Percentiles rank a stretch among this genome's conserved stretches.
Conservation (phyloP, 1,140 invertebrate species). For the Euwallacea similis region DNA sequence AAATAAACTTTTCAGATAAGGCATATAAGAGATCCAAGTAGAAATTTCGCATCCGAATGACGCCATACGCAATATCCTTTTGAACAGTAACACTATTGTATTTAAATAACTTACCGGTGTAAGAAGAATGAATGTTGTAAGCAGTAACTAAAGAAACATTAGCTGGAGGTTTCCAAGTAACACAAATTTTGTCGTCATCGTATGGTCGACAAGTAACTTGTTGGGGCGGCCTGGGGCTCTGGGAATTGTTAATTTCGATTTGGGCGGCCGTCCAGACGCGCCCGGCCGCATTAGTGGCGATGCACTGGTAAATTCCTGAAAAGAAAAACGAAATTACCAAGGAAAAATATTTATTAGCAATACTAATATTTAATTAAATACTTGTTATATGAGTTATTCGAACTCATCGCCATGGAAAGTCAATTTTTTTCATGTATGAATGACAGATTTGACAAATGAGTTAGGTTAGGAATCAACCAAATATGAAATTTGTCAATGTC, state of each 20-base stretch:
- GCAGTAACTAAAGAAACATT: conserved; percentile 58
- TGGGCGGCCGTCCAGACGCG: conserved; percentile 63
- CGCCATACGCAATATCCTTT: too few relatives aligned
- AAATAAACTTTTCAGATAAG: neutral
- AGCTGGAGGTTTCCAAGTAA: conserved; percentile 60
- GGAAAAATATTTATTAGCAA: neutral
- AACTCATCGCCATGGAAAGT: too few relatives aligned
- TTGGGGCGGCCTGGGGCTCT: conserved; percentile 61
- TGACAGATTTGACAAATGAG: conserved; percentile 3
- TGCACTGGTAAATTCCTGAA: conserved; percentile 74
- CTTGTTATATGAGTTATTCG: too few relatives aligned
- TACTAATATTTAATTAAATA: conserved; percentile 3
- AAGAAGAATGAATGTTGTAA: conserved; percentile 66
- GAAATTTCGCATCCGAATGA: too few relatives aligned
- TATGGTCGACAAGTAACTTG: conserved; percentile 59
- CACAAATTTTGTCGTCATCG: conserved; percentile 60
- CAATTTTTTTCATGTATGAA: too few relatives aligned
- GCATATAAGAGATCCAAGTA: too few relatives aligned
- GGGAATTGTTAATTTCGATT: conserved; percentile 55
- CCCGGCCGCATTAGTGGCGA: conserved; percentile 69
- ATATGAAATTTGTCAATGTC: neutral
- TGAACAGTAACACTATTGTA: neutral
- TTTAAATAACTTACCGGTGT: conserved; percentile 54
- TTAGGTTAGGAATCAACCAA: conserved; percentile 3
- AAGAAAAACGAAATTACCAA: conserved; percentile 1